Conservation (phyloP, 2,113 vertebrate genomes). For the Nasalis larvatus region DNA sequence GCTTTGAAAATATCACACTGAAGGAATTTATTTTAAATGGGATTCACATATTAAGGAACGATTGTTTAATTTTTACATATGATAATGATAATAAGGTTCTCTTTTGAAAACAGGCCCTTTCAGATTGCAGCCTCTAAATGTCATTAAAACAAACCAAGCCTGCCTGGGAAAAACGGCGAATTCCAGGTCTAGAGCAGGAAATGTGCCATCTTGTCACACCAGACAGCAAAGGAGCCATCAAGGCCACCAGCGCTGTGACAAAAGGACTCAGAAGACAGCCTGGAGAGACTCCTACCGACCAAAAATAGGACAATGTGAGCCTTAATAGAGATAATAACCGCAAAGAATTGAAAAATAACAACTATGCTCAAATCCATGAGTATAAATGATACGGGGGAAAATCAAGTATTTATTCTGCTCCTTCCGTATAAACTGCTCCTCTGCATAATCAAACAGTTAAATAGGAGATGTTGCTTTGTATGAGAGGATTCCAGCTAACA, state of each 20-base stretch:
- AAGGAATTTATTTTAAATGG: background rate
- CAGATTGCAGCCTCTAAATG: background rate
- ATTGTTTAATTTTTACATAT: background rate
- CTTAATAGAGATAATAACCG: background rate
- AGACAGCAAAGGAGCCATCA: background rate
- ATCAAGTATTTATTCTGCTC: background rate
- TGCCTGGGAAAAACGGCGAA: background rate
- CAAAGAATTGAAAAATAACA: background rate
- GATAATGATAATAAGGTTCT: background rate
- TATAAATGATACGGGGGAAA: background rate
- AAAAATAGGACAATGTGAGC: background rate
- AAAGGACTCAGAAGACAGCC: background rate
- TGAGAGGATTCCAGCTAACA: background rate
- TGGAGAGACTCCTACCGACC: background rate
- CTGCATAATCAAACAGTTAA: background rate
- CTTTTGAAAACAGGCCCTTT: background rate
- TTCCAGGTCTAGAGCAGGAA: background rate
- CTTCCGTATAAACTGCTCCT: background rate
- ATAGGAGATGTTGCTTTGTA: background rate
- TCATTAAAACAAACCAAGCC: background rate
- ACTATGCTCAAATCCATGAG: background rate
- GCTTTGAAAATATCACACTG: background rate
- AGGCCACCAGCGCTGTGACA: background rate
- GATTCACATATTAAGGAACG: background rate
- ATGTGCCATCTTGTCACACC: background rate